phyloP scores from a whole-genome alignment of 2,113 vertebrate genomes.

The Fulica atra region DNA sequence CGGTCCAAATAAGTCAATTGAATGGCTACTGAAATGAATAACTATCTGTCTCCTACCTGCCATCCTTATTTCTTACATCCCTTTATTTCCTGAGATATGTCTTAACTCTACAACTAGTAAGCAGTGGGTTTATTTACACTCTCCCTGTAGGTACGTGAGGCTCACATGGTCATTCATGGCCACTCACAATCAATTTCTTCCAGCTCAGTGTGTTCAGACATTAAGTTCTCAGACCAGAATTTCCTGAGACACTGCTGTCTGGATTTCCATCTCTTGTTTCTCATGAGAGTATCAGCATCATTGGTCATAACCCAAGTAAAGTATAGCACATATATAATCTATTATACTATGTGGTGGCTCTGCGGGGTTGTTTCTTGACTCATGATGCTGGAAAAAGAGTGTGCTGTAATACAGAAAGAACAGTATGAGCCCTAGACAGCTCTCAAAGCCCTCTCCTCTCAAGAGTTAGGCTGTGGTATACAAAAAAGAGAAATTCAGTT shows the following conservation, averaged over 20 bases:
- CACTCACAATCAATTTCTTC: not conserved
- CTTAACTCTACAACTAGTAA: not conserved
- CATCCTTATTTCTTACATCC: not conserved
- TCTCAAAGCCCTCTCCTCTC: not conserved
- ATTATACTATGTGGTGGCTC: not conserved
- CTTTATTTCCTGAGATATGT: not conserved
- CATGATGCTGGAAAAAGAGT: not conserved
- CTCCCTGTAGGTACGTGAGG: not conserved
- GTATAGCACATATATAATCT: not conserved
- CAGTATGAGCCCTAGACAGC: not conserved
- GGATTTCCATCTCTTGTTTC: not conserved
- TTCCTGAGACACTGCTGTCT: not conserved
- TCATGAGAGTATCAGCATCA: not conserved
- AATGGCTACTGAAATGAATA: not conserved
- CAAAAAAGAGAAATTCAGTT: not conserved
- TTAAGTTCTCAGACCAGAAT: constrained; percentile 10
- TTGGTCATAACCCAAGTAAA: not conserved
- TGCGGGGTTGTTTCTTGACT: not conserved
- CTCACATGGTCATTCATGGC: not conserved
- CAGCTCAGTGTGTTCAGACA: constrained; percentile 13
- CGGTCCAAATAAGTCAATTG: not conserved
- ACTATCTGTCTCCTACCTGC: not conserved
- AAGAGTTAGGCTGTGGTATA: not conserved
- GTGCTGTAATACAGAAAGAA: not conserved
- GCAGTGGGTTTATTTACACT: not conserved